phyloP scores from a whole-genome alignment of 2,888 invertebrate species.

The Saturnia pavonia region DNA sequence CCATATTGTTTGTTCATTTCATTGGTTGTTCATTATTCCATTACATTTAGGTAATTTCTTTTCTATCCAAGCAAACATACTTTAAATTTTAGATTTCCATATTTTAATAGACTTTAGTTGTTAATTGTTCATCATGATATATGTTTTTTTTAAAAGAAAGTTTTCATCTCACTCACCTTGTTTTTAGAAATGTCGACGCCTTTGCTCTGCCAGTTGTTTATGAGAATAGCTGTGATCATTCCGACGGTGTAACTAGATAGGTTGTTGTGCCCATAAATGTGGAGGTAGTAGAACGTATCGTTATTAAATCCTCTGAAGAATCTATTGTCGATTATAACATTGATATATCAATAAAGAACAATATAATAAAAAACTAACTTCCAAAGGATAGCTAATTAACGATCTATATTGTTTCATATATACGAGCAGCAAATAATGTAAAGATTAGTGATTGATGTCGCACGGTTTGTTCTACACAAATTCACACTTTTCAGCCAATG shows the following conservation, averaged over 20 bases:
- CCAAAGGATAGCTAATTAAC: not conserved
- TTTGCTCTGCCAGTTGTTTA: slow-evolving; percentile 29
- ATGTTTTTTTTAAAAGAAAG: too few relatives aligned
- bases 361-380: not conserved
- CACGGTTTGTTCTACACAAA: not conserved
- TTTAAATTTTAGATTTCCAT: too few relatives aligned
- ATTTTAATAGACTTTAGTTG: too few relatives aligned
- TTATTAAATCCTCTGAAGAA: slow-evolving; percentile 29
- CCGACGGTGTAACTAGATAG: slow-evolving; percentile 44
- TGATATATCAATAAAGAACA: not conserved
- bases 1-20: too few relatives aligned
- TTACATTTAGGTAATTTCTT: too few relatives aligned
- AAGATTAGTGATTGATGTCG: not conserved
- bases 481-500: not conserved
- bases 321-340: slow-evolving; percentile 18
- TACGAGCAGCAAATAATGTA: not conserved
- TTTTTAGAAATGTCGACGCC: slow-evolving; percentile 23
- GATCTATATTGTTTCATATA: not conserved
- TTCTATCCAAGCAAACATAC: too few relatives aligned
- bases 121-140: too few relatives aligned
- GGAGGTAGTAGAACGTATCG: slow-evolving; percentile 36
- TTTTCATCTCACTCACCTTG: not conserved
- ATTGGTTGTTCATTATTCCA: too few relatives aligned
- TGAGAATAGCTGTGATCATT: slow-evolving; percentile 36
- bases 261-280: slow-evolving; percentile 50